Evolutionary conservation across 2,888 invertebrate species (phyloP), one percentile per base, ranked within the genome.

Genomic region (Boloria selene): DNA sequence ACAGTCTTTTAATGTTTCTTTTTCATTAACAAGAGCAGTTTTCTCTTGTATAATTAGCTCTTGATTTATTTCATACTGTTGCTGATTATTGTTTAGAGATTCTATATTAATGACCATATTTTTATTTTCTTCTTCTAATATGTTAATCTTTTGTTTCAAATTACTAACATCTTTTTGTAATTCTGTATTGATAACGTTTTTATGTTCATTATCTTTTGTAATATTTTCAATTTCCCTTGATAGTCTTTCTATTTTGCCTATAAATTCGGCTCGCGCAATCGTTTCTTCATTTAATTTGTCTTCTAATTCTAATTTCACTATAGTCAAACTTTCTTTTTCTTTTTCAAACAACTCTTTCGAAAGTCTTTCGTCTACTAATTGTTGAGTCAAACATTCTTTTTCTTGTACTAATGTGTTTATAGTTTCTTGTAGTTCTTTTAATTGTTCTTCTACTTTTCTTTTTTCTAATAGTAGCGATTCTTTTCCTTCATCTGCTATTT

Each of bases 381-480:
- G 77, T 65, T 81, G 79, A 1, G 77, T 77, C 6, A 85, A 75
- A 70, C 76, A 78, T 67, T 82, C 79, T 64, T 78, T 82, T 62
- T 79, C 75, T 65, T 79, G 73, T 44, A 70, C n/a, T 55, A 72
- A 61, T 16, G 44, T 51, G 42, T 66, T 51, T 47, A 60, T 65
- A 4, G 55, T 44, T 73, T 67, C 66, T 47, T 67, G 49, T 2
- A 67, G 16, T 47, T 68, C 59, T 26, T 54, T 38, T 22, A 68
- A 60, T n/a, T 67, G 13, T 49, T 68, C 68, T 14, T 69, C 68
- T 14, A 71, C 61, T 55, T 70, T 56, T 18, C 70, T 70, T 67
- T 76, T 74, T 56, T 78, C 71, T n/a, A 59, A 45, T 51, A 78
- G 14, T 3, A 73, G 31, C 3, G 66, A 56, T 26, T 69, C 72